Evolutionary conservation across 2,888 invertebrate genomes (phyloP).

Genomic region (Galerucella pusilla): DNA sequence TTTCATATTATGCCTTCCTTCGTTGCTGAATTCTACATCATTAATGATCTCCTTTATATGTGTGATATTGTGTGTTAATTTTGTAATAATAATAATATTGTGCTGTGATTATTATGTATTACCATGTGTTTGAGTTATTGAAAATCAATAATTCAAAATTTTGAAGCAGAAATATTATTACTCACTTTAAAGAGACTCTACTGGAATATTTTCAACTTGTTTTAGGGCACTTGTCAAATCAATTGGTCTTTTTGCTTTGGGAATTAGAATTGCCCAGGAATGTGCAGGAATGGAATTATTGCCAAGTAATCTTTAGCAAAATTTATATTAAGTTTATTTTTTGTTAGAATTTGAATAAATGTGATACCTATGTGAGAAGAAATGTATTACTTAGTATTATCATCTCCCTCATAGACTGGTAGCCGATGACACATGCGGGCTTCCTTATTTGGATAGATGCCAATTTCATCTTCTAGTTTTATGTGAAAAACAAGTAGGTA

Average conservation of each 20-base stretch:
- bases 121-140: too few relatives aligned
- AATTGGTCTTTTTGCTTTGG: slow-evolving; percentile 80
- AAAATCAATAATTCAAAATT: not conserved
- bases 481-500: too few relatives aligned
- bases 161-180: too few relatives aligned
- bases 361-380: slow-evolving; percentile 1
- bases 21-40: too few relatives aligned
- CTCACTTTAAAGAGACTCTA: too few relatives aligned
- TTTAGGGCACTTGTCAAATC: slow-evolving; percentile 85
- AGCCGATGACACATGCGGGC: too few relatives aligned
- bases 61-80: not conserved
- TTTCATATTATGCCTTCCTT: slow-evolving; percentile 8
- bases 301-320: slow-evolving; percentile 65
- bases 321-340: slow-evolving; percentile 23
- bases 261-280: slow-evolving; percentile 82
- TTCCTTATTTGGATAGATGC: too few relatives aligned
- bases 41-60: too few relatives aligned
- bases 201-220: not conserved
- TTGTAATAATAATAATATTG: not conserved
- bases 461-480: too few relatives aligned
- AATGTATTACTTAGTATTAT: not conserved
- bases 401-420: not conserved
- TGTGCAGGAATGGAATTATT: slow-evolving; percentile 80
- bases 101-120: not conserved
- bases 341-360: slow-evolving; percentile 39